phyloP scores from a whole-genome alignment of 2,113 vertebrate genomes.

The crab-eating macaque (Macaca fascicularis) region DNA sequence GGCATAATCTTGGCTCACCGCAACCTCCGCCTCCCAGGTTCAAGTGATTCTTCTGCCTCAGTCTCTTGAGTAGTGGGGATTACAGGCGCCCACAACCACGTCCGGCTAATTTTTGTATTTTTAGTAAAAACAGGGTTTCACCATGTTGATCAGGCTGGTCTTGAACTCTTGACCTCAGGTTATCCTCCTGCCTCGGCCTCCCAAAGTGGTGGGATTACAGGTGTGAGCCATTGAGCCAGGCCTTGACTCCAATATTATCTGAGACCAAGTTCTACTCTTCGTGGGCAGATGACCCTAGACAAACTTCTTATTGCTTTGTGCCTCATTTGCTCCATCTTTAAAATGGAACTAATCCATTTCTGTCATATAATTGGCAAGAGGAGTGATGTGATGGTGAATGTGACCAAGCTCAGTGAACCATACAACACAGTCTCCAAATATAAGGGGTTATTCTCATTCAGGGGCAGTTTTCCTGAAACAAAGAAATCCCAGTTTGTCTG shows the following conservation, averaged over 20 bases:
- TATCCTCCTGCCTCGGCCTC: too few species aligned
- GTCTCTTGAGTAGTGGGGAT: too few species aligned
- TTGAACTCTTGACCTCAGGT: not conserved
- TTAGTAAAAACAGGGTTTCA: too few species aligned
- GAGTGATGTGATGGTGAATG: not conserved
- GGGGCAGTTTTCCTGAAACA: not conserved
- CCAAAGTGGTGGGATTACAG: too few species aligned
- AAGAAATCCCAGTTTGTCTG: not conserved
- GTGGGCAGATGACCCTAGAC: not conserved
- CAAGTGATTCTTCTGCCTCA: too few species aligned
- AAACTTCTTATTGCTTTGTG: not conserved
- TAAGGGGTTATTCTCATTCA: not conserved
- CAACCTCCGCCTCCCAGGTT: too few species aligned
- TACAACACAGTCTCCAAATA: not conserved
- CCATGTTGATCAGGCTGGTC: too few species aligned
- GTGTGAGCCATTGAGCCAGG: too few species aligned
- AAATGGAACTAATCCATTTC: not conserved
- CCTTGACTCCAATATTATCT: not conserved
- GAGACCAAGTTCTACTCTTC: not conserved
- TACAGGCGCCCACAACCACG: too few species aligned
- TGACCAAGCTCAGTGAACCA: not conserved
- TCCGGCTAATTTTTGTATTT: too few species aligned
- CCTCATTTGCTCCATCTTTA: not conserved
- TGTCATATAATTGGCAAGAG: rapidly evolving
- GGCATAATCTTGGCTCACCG: too few species aligned